Percentiles rank a stretch among this genome's conserved stretches.
phyloP scores from a whole-genome alignment of 2,888 invertebrate species.

The Onchidella celtica region DNA sequence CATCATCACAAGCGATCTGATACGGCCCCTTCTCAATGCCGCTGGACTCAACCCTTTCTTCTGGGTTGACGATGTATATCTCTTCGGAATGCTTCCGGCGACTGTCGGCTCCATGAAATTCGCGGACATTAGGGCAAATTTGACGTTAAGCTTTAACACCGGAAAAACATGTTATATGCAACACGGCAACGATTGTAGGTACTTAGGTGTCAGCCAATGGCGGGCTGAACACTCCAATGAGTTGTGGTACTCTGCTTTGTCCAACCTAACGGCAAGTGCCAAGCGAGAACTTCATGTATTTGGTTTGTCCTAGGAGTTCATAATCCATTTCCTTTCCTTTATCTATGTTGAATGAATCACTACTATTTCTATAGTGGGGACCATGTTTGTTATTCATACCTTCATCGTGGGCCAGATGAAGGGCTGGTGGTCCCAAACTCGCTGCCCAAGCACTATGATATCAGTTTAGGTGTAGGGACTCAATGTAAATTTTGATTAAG shows the following conservation, averaged over 20 bases:
- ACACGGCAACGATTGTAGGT: neutral
- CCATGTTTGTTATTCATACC: too few relatives aligned
- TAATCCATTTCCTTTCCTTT: neutral
- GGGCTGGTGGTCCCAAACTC: too few relatives aligned
- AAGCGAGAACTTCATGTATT: constrained; percentile 29
- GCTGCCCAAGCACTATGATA: too few relatives aligned
- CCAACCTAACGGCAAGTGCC: constrained; percentile 4
- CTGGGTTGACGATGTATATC: constrained; percentile 79
- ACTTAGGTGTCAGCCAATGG: constrained; percentile 38
- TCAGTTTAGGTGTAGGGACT: too few relatives aligned
- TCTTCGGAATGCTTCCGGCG: constrained; percentile 73
- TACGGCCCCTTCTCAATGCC: constrained; percentile 69
- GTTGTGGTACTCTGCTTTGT: constrained; percentile 35
- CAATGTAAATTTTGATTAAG: too few relatives aligned
- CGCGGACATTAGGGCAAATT: constrained; percentile 88
- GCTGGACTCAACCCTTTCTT: constrained; percentile 75
- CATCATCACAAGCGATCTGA: constrained; percentile 67
- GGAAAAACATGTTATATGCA: constrained; percentile 28
- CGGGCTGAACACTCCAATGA: neutral
- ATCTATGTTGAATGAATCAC: too few relatives aligned
- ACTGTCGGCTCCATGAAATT: constrained; percentile 66
- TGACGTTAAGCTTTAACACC: constrained; percentile 84
- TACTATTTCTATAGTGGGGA: too few relatives aligned
- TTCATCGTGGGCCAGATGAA: too few relatives aligned
- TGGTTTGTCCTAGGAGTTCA: neutral